A percentile compares a stretch with the other conserved stretches of the same genome.
phyloP scores from a whole-genome alignment of 2,113 vertebrate species.

The Phylloscopus trochilus region DNA sequence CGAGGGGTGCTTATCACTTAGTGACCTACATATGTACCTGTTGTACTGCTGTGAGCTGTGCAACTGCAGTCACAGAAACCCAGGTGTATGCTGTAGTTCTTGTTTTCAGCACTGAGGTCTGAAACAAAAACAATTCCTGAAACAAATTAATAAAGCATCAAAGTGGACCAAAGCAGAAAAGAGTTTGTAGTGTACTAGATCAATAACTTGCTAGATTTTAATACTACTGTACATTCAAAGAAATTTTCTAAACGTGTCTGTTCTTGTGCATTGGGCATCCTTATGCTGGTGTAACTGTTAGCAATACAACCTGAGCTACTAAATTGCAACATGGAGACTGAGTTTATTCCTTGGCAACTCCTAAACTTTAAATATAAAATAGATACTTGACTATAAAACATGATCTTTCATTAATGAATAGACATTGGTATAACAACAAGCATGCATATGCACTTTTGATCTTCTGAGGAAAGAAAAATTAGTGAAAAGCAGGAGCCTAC shows the following conservation, averaged over 20 bases:
- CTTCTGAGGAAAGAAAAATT: neutral
- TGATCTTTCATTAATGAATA: neutral
- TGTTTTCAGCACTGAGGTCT: neutral
- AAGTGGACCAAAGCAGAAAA: neutral
- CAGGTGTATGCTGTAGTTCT: neutral
- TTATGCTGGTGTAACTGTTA: neutral
- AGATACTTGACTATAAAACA: neutral
- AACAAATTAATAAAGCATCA: neutral
- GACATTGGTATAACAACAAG: neutral
- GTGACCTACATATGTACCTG: neutral
- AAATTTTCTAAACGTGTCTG: neutral
- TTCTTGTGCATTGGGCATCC: neutral
- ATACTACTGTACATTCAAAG: neutral
- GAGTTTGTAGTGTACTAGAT: neutral
- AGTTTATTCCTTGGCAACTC: neutral
- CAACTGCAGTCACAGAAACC: neutral
- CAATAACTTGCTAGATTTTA: neutral
- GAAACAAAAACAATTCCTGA: neutral
- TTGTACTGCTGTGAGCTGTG: neutral
- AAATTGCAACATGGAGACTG: neutral
- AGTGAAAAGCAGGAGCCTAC: neutral
- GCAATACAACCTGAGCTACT: neutral
- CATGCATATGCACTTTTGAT: neutral
- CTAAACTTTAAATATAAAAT: neutral
- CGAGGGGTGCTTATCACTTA: neutral